A percentile compares a stretch with the other conserved stretches of the same genome.
phyloP scores from a whole-genome alignment of 2,888 invertebrate genomes.

The Tetragonula carbonaria region DNA sequence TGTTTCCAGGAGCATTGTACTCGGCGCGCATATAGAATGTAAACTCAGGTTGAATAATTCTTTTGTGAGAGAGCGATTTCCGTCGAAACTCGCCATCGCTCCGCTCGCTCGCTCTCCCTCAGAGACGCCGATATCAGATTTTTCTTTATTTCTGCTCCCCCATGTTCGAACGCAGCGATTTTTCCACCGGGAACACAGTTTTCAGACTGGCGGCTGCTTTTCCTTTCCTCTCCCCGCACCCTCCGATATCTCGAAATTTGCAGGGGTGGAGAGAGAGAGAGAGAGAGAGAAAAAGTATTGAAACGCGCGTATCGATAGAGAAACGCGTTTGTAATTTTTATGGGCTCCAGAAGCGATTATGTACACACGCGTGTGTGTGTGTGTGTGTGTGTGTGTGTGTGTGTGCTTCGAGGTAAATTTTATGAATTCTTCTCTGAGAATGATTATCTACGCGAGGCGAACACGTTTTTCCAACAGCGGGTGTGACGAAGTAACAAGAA shows the following conservation, averaged over 20 bases:
- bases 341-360: neutral
- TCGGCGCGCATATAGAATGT: slow-evolving; percentile 38
- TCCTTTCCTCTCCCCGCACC: too few species aligned
- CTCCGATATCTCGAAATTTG: neutral
- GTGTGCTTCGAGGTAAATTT: neutral
- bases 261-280: neutral
- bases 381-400: too few species aligned
- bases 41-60: slow-evolving; percentile 59
- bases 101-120: neutral
- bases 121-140: slow-evolving; percentile 18
- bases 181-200: neutral
- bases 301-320: neutral
- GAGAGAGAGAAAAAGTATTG: too few species aligned
- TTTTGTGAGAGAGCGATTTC: slow-evolving; percentile 53
- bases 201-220: neutral
- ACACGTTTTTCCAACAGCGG: too few species aligned
- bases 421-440: neutral
- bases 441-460: too few species aligned
- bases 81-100: slow-evolving; percentile 13
- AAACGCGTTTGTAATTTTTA: neutral
- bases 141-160: slow-evolving; percentile 26
- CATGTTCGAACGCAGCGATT: neutral
- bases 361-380: too few species aligned
- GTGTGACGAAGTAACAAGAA: too few species aligned
- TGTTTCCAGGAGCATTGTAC: slow-evolving; percentile 62